These are phyloP conservation scores for Hippocampus barbouri DNA, from an alignment of 2,113 vertebrate genomes.

Conservation along the genomic window DNA sequence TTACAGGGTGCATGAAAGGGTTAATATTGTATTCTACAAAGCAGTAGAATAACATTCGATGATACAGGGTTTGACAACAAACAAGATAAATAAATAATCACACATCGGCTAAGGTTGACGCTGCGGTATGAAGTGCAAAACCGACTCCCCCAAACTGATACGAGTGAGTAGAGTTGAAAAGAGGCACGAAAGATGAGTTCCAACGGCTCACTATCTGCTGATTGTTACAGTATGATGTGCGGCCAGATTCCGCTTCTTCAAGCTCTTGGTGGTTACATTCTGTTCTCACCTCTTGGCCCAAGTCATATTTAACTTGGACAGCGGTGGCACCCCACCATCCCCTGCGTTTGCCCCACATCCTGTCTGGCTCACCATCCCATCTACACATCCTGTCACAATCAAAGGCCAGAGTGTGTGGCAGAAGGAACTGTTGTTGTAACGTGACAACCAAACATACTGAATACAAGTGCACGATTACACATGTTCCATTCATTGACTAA, in stretches of 20 bases:
- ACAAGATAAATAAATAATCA: no score
- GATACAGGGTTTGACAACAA: no score
- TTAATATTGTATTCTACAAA: no score
- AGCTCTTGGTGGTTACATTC: conserved; percentile 18
- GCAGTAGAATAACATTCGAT: no score
- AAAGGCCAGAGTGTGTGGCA: neutral
- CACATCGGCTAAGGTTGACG: no score
- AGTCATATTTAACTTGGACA: neutral
- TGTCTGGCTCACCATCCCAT: neutral
- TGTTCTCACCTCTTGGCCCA: conserved; percentile 18
- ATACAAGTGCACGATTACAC: neutral
- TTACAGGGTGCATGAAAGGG: no score
- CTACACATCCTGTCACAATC: conserved; percentile 9
- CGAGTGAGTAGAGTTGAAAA: no score
- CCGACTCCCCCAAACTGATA: no score
- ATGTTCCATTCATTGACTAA: neutral
- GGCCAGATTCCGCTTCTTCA: conserved; percentile 27
- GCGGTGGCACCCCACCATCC: neutral
- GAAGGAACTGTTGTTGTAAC: neutral
- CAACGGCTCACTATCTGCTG: neutral
- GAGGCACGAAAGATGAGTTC: no score
- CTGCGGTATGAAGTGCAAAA: no score
- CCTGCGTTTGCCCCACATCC: conserved; percentile 28
- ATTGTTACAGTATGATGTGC: no score
- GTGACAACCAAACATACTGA: conserved; percentile 5